A percentile compares a stretch with the other conserved stretches of the same genome.
These are phyloP conservation scores for Dermatophagoides farinae DNA, from an alignment of 1,140 invertebrate genomes.

Conservation along the genomic window DNA sequence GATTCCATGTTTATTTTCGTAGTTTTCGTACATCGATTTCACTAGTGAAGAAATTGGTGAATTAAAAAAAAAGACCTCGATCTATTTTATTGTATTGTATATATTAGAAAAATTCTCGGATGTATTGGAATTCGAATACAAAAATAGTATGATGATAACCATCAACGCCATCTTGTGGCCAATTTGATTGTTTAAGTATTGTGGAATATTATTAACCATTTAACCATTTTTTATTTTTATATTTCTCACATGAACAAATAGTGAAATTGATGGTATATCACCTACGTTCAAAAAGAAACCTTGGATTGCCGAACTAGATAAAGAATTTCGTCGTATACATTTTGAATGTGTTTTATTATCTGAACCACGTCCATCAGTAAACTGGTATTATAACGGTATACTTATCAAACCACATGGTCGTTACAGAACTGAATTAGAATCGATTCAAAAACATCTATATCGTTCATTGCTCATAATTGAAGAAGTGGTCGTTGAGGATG, in stretches of 20 bases:
- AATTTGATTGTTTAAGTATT: not conserved
- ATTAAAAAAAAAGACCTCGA: too few relatives aligned
- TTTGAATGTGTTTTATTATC: conserved; percentile 85
- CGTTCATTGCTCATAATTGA: conserved; percentile 68
- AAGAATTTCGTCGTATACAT: conserved; percentile 63
- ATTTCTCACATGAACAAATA: too few relatives aligned
- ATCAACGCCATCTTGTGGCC: too few relatives aligned
- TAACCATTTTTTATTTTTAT: not conserved
- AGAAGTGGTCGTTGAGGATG: conserved; percentile 86
- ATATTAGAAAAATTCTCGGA: too few relatives aligned
- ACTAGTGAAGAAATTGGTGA: too few relatives aligned
- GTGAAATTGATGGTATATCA: conserved; percentile 48
- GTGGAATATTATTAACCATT: not conserved
- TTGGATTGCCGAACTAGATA: conserved; percentile 71
- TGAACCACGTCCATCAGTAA: conserved; percentile 70
- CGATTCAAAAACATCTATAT: conserved; percentile 50
- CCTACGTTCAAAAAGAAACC: conserved; percentile 90
- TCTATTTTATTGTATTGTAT: too few relatives aligned
- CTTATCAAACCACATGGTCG: conserved; percentile 11
- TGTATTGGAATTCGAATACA: too few relatives aligned
- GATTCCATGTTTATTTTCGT: not conserved
- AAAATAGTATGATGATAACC: too few relatives aligned
- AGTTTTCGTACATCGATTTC: too few relatives aligned
- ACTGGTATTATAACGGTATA: conserved; percentile 42
- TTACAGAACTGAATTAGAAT: conserved; percentile 14